Percentiles rank a stretch among this genome's conserved stretches.
These are phyloP conservation scores for Macropus fuliginosus DNA, from an alignment of 2,797 vertebrate species.

Conservation along the genomic window DNA sequence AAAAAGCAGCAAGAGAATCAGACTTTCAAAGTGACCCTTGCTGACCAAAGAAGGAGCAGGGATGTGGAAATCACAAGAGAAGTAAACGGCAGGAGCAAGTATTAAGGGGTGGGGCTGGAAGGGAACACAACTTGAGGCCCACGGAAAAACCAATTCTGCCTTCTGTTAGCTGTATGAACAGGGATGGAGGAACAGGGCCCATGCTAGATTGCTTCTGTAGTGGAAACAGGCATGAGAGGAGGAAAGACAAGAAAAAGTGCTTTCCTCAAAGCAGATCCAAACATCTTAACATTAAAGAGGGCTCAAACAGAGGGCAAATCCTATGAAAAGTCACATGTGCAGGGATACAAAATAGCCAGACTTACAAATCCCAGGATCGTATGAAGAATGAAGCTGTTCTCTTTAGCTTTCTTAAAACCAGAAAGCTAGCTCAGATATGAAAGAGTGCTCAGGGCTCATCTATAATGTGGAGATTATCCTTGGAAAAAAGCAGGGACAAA, in stretches of 20 bases:
- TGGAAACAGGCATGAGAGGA: neutral
- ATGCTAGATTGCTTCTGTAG: neutral
- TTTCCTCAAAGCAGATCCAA: neutral
- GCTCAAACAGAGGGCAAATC: neutral
- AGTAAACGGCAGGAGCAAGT: rapidly evolving
- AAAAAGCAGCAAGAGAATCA: slow-evolving; percentile 50
- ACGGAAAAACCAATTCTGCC: neutral
- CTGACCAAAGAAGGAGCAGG: slow-evolving; percentile 37
- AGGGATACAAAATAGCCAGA: neutral
- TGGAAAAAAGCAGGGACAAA: neutral
- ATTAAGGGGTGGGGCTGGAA: neutral
- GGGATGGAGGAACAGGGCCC: neutral
- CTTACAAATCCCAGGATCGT: neutral
- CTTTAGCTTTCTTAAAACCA: neutral
- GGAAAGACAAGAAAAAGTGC: neutral
- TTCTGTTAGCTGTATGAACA: neutral
- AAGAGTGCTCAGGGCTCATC: slow-evolving; percentile 12
- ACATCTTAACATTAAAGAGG: neutral
- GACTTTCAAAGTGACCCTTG: slow-evolving; percentile 56
- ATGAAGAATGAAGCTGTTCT: neutral
- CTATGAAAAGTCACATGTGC: neutral
- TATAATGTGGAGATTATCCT: slow-evolving; percentile 27
- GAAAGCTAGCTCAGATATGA: slow-evolving; percentile 30
- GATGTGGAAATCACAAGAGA: neutral
- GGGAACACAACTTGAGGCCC: neutral